Evolutionary conservation across 2,797 vertebrate genomes (phyloP), one percentile per base, ranked within the genome.

Genomic region (Mico argentatus): DNA sequence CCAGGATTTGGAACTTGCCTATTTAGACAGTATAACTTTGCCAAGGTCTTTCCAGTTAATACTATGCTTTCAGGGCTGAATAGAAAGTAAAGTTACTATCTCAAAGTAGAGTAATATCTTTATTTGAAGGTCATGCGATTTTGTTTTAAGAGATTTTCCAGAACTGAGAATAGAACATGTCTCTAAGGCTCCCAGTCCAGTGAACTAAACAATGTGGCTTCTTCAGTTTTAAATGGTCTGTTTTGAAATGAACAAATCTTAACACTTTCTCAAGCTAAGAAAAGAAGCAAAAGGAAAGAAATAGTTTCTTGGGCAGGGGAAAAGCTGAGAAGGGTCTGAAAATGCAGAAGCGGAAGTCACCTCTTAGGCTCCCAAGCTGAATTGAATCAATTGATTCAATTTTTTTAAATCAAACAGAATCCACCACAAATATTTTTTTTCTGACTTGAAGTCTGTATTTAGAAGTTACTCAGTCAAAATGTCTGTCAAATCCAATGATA

Each of bases 301-400:
- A 90, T 9, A 76, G 85, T 93, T 94, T 94, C 59, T 97, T 97
- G 48, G 44, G 48, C n/a, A 70, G 87, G 41, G 59, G 55, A 70
- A 75, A 89, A 81, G 14, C 12, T 90, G 93, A 26, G 64, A 96
- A 48, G 5, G 77, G 61, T 88, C 81, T 76, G 22, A 84, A 96
- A 95, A 95, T 80, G 26, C 46, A 93, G 96, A 96, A 97, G 96
- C 93, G 83, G 4, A 97, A 98, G 96, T 96, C 94, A 90, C 36
- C 48, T 81, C 1, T 0, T 92, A 82, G 3, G 44, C 73, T 96
- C 73, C 84, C 92, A 76, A 72, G 14, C 52, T 90, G 64, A 94
- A 94, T 7, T 1, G 61, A 96, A 94, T 64, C 67, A 17, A 95
- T 36, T 10, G 48, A 95, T 86, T 90, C 96, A 3, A 15, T 77